Base-by-base conservation (phyloP, 2,113 vertebrate species). In the Ophiodon elongatus region DNA sequence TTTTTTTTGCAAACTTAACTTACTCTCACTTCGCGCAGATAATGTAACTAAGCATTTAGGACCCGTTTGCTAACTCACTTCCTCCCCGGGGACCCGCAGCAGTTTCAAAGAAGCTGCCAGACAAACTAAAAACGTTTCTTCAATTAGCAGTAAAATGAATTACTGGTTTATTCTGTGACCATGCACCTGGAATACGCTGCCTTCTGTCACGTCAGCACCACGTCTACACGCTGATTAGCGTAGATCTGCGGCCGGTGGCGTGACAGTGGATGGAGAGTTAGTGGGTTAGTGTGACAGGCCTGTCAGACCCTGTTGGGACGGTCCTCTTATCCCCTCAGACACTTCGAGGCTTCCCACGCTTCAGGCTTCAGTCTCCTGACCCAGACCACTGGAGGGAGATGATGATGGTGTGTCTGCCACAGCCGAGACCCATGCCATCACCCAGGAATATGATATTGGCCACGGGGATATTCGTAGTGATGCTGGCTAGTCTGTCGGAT, bases 241-340 rank as follows among this genome's bases (percentile, higher is more conserved):
- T n/a, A 66, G 65, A 27, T 10, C 13, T 2, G 17, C 37, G 66
- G 25, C 70, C 62, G 70, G 47, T 29, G 19, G 68, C 85, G 77
- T 76, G 84, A 85, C 73, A 80, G 74, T 73, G 41, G 41, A 7
- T 71, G 59, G 70, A 47, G 50, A 45, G 14, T n/a, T n/a, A 90
- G 81, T 84, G 50, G 88, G 88, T 91, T 84, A 92, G 76, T 88
- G 80, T 84, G 85, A 33, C 89, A 80, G 83, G 56, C 82, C 63
- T 86, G 88, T 88, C 85, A 80, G 78, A 50, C 68, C 27, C 37
- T 50, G 73, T 47, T 10, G 67, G 81, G 79, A 64, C 70, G 17
- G 57, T 79, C 60, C 73, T 70, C 27, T 82, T 59, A 85, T 89
- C 80, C 73, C 59, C 54, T 63, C 39, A 80, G 83, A 90, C 84